A percentile compares a stretch with the other conserved stretches of the same genome.
These are phyloP conservation scores for Trachelus stipa DNA, from an alignment of 2,888 invertebrate genomes.

Conservation along the genomic window DNA sequence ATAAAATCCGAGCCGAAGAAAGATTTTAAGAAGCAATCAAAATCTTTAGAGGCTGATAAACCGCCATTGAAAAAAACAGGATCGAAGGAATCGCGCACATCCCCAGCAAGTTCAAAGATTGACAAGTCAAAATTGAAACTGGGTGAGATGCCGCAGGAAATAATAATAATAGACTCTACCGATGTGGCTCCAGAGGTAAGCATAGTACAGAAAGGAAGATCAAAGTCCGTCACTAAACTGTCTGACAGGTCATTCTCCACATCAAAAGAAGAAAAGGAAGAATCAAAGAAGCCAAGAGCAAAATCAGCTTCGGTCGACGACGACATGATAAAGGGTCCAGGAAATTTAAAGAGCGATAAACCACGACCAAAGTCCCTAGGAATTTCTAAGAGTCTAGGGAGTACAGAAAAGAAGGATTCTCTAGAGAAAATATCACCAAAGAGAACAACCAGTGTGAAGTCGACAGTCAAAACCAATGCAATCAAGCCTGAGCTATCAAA, in stretches of 20 bases:
- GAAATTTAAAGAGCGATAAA: slow-evolving; percentile 48
- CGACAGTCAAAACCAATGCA: slow-evolving; percentile 73
- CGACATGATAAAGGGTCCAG: slow-evolving; percentile 54
- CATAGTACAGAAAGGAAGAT: slow-evolving; percentile 63
- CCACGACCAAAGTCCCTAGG: slow-evolving; percentile 61
- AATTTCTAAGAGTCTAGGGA: slow-evolving; percentile 62
- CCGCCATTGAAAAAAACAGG: slow-evolving; percentile 58
- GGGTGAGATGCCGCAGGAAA: slow-evolving; percentile 64
- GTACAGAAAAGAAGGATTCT: slow-evolving; percentile 59
- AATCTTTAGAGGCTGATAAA: slow-evolving; percentile 62
- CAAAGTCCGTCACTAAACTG: slow-evolving; percentile 59
- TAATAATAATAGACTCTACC: slow-evolving; percentile 63
- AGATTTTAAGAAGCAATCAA: slow-evolving; percentile 63
- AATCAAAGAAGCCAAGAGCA: slow-evolving; percentile 47
- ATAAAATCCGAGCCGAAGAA: slow-evolving; percentile 58
- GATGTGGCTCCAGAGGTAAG: slow-evolving; percentile 61
- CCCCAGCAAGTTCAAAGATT: slow-evolving; percentile 55
- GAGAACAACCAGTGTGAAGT: slow-evolving; percentile 59
- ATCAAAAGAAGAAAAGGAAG: slow-evolving; percentile 57
- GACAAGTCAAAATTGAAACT: slow-evolving; percentile 63
- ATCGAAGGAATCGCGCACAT: slow-evolving; percentile 55
- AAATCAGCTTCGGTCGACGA: slow-evolving; percentile 64
- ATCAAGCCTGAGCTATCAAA: slow-evolving; percentile 65
- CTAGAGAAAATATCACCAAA: slow-evolving; percentile 60
- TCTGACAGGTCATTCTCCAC: slow-evolving; percentile 53